Conservation (phyloP, 92 coral and sea anemone species). For the Zoanthus sociatus region DNA sequence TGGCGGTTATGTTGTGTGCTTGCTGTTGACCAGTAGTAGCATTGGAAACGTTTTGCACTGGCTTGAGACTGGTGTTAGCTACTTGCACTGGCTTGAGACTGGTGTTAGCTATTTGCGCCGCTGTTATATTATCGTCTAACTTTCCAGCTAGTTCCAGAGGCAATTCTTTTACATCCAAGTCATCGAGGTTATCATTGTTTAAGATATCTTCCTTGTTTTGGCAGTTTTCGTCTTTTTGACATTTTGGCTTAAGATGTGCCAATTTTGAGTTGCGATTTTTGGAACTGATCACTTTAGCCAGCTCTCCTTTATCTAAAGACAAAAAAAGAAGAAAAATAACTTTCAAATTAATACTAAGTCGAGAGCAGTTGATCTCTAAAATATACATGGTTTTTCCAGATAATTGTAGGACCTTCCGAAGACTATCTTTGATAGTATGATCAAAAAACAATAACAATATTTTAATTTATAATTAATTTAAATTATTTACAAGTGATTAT, state of each 20-base stretch:
- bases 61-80: neutral
- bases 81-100: neutral
- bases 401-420: too few relatives aligned
- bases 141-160: conserved; percentile 32
- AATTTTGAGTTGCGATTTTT: conserved; percentile 32
- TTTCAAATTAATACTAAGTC: too few relatives aligned
- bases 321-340: neutral
- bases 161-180: conserved; percentile 39
- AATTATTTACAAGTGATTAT: too few relatives aligned
- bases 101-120: neutral
- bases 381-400: too few relatives aligned
- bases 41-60: conserved; percentile 4
- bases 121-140: neutral
- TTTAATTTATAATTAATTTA: too few relatives aligned
- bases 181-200: conserved; percentile 22
- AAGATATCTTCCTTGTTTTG: conserved; percentile 15
- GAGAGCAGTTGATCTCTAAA: too few relatives aligned
- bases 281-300: conserved; percentile 38
- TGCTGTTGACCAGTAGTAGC: neutral
- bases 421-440: too few relatives aligned
- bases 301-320: conserved; percentile 54
- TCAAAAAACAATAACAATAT: too few relatives aligned
- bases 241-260: neutral
- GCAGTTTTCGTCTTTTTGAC: conserved; percentile 39
- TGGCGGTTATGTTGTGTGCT: conserved; percentile 4